A percentile compares a stretch with the other conserved stretches of the same genome.
Evolutionary conservation across 2,888 invertebrate species (phyloP).

Genomic region (Tetheella fluctuosa): DNA sequence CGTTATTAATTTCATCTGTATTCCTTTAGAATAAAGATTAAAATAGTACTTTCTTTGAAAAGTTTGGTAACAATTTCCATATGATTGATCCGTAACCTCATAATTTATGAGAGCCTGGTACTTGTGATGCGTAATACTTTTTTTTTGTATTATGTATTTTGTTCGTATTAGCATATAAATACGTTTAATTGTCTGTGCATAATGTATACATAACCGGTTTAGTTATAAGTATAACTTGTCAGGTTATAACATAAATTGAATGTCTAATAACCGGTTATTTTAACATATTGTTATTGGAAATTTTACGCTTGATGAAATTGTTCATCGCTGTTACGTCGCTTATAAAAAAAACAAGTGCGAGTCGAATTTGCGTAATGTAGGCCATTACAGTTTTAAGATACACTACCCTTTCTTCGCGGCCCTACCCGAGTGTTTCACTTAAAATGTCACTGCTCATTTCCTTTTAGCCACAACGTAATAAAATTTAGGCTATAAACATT

Average conservation of each 20-base stretch:
- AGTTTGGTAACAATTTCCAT: background rate
- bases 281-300: conserved; percentile 3
- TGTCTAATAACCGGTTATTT: background rate
- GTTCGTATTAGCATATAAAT: conserved; percentile 9
- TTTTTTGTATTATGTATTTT: background rate
- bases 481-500: too few species aligned
- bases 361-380: background rate
- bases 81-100: conserved; percentile 39
- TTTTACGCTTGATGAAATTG: background rate
- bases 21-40: background rate
- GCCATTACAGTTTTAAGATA: too few species aligned
- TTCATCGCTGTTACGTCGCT: background rate
- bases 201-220: background rate
- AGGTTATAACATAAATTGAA: background rate
- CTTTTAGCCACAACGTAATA: too few species aligned
- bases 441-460: too few species aligned
- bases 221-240: background rate
- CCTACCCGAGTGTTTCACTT: too few species aligned
- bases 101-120: conserved; percentile 45
- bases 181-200: conserved; percentile 6
- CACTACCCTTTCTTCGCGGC: too few species aligned
- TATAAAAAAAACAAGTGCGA: background rate
- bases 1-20: background rate
- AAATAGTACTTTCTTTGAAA: background rate
- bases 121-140: conserved; percentile 24